phyloP scores from a whole-genome alignment of 1,140 invertebrate genomes.

The Cataglyphis hispanica region DNA sequence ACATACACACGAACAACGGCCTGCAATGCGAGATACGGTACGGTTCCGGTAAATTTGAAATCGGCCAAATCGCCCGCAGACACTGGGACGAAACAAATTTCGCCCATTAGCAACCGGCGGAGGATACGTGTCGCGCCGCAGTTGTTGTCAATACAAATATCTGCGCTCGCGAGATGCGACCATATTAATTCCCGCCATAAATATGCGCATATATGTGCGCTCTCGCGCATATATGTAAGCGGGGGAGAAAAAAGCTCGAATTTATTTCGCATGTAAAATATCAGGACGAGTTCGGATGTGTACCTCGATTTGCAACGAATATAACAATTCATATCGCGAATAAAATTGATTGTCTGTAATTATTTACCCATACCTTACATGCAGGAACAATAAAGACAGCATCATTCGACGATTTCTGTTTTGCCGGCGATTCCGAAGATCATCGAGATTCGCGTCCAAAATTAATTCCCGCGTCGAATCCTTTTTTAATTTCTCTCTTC shows the following conservation, averaged over 20 bases:
- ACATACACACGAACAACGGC: conserved; percentile 4
- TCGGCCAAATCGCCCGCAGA: conserved; percentile 70
- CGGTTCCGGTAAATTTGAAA: conserved; percentile 67
- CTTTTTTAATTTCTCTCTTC: not conserved
- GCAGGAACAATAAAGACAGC: not conserved
- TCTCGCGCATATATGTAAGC: not conserved
- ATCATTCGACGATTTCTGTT: not conserved
- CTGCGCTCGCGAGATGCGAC: conserved; percentile 63
- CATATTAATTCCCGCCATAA: conserved; percentile 34
- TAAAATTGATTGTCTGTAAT: not conserved
- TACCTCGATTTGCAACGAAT: conserved; percentile 28
- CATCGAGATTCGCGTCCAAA: not conserved
- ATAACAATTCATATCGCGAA: conserved; percentile 27
- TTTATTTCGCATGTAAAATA: conserved; percentile 42
- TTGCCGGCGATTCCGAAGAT: not conserved
- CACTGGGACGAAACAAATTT: conserved; percentile 74
- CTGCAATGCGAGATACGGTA: conserved; percentile 16
- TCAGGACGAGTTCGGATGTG: conserved; percentile 52
- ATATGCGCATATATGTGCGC: not conserved
- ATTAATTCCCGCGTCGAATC: conserved; percentile 29
- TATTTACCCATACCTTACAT: conserved; percentile 25
- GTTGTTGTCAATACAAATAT: conserved; percentile 76
- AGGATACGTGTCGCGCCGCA: conserved; percentile 67
- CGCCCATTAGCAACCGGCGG: conserved; percentile 69
- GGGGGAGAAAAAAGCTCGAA: conserved; percentile 35